Evolutionary conservation across 1,140 invertebrate species (phyloP).

Genomic region (Nephotettix cincticeps): DNA sequence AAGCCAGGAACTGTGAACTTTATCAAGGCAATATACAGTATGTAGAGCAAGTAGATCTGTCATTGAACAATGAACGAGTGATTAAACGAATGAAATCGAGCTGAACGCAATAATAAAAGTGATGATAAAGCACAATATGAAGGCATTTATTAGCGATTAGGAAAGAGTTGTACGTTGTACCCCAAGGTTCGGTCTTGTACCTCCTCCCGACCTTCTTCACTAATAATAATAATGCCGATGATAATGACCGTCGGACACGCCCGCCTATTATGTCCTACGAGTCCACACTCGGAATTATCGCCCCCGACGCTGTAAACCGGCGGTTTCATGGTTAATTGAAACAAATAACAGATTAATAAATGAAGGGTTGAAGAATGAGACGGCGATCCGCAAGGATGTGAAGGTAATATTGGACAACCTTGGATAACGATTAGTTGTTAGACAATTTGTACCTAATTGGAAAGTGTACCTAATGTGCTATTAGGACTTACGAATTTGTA

Average conservation of each 20-base stretch:
- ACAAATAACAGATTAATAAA: too few relatives aligned
- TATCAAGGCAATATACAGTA: too few relatives aligned
- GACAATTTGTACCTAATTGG: too few relatives aligned
- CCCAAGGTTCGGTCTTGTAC: background rate
- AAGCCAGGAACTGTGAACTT: too few relatives aligned
- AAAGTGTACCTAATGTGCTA: too few relatives aligned
- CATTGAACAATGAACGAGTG: background rate
- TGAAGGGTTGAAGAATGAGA: too few relatives aligned
- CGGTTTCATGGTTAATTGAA: background rate
- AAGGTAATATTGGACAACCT: too few relatives aligned
- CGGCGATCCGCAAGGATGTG: too few relatives aligned
- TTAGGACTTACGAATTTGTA: too few relatives aligned
- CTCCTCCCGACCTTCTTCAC: slow-evolving; percentile 5
- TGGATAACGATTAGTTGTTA: too few relatives aligned
- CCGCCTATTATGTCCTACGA: background rate
- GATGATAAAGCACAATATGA: slow-evolving; percentile 10
- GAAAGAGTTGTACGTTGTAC: slow-evolving; percentile 5
- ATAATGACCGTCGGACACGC: background rate
- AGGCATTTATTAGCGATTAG: slow-evolving; percentile 12
- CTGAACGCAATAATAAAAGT: slow-evolving; percentile 4
- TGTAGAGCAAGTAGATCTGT: background rate
- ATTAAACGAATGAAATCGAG: slow-evolving; percentile 9
- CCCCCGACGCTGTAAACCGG: background rate
- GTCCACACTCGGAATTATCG: background rate
- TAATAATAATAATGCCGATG: background rate